Evolutionary conservation across 1,140 invertebrate species (phyloP).

Genomic region (Papilio polytes): DNA sequence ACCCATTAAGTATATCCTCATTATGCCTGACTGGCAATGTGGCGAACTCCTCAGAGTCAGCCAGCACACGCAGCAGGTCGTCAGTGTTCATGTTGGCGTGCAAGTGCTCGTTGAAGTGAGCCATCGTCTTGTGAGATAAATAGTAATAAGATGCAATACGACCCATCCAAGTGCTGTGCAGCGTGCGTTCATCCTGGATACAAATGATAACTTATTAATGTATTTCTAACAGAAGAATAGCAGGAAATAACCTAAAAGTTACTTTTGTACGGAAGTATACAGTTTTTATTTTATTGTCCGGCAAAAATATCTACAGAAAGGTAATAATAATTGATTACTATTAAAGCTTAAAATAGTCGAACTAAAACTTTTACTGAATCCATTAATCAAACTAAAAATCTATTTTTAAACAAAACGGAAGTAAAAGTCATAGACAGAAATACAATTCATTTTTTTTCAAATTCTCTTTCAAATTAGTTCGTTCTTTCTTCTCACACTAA

Average conservation of each 20-base stretch:
- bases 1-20: constrained; percentile 97
- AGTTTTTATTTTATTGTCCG: too few relatives aligned
- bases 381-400: too few relatives aligned
- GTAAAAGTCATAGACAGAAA: too few relatives aligned
- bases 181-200: constrained; percentile 87
- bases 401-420: too few relatives aligned
- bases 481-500: too few relatives aligned
- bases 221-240: not conserved
- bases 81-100: constrained; percentile 87
- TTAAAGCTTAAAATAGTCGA: not conserved
- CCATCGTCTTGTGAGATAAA: constrained; percentile 96
- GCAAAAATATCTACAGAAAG: too few relatives aligned
- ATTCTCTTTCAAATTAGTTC: too few relatives aligned
- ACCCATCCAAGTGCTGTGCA: constrained; percentile 94
- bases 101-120: constrained; percentile 91
- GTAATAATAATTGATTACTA: too few relatives aligned
- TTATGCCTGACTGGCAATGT: constrained; percentile 99
- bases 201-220: constrained; percentile 7
- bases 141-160: constrained; percentile 99
- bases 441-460: too few relatives aligned
- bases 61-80: constrained; percentile 92
- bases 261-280: too few relatives aligned
- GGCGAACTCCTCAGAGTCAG: constrained; percentile 95
- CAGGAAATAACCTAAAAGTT: too few relatives aligned
- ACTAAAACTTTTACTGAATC: not conserved